Evolutionary conservation across 2,888 invertebrate genomes (phyloP).

Genomic region (Schizotus pectinicornis): DNA sequence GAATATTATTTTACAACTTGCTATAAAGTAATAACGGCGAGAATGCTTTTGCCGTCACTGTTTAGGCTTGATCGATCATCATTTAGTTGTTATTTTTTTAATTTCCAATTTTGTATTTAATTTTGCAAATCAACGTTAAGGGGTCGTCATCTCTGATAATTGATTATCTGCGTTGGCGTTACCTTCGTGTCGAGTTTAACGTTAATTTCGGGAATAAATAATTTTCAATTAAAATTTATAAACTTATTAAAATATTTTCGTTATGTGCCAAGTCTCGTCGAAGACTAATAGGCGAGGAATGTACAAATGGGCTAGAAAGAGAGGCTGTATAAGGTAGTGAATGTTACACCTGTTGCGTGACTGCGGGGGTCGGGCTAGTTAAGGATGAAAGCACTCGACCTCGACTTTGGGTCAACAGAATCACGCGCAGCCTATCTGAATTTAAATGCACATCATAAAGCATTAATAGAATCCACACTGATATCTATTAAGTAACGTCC

Average conservation of each 20-base stretch:
- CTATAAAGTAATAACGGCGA: too few relatives aligned
- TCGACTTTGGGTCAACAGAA: slow-evolving; percentile 46
- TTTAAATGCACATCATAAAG: slow-evolving; percentile 35
- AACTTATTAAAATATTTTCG: slow-evolving; percentile 10
- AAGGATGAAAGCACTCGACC: slow-evolving; percentile 39
- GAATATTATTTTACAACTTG: too few relatives aligned
- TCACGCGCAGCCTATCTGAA: slow-evolving; percentile 45
- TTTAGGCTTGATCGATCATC: too few relatives aligned
- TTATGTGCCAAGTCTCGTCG: slow-evolving; percentile 1
- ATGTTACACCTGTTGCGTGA: slow-evolving; percentile 47
- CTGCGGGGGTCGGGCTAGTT: slow-evolving; percentile 44
- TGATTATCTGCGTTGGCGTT: too few relatives aligned
- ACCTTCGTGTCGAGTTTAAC: too few relatives aligned
- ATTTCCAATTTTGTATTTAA: too few relatives aligned
- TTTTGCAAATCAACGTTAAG: too few relatives aligned
- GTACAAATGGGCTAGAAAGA: slow-evolving; percentile 7
- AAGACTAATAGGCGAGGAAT: neutral
- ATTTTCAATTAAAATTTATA: slow-evolving; percentile 2
- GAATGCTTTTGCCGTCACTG: too few relatives aligned
- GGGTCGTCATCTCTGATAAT: too few relatives aligned
- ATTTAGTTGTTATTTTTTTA: too few relatives aligned
- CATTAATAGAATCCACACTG: slow-evolving; percentile 2
- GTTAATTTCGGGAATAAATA: neutral
- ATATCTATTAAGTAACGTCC: too few relatives aligned
- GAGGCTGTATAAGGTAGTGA: slow-evolving; percentile 24